Evolutionary conservation across 2,113 vertebrate genomes (phyloP), one percentile per base, ranked within the genome.

Genomic region (Crotalus viridis): DNA sequence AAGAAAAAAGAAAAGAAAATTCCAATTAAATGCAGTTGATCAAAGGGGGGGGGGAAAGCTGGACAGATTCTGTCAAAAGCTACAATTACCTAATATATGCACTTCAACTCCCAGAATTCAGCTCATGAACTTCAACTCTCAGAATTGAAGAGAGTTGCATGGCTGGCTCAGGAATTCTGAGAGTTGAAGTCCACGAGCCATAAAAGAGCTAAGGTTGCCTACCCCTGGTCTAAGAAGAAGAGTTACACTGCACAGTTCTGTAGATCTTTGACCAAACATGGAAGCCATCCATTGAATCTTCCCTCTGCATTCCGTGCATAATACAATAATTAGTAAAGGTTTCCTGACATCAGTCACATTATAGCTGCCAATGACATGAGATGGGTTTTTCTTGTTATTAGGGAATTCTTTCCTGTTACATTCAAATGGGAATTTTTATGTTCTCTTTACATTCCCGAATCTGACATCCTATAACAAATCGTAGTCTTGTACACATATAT

Each of bases 21-120:
- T 0, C 88, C 89, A 95, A 96, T 93, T 54, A 88, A 90, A 89
- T 59, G 59, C 46, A 64, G 46, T 46, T 57, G 28, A 74, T 3
- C n/a, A n/a, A 69, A 21, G 57, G 26, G n/a, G 69, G n/a, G 5
- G 0, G 0, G 2, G 2, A 22, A 81, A 17, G 48, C 57, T 64
- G 46, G 17, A 48, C 3, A 86, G 5, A 8, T 10, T 24, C 19
- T n/a, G 24, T n/a, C 28, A 21, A 92, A 88, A 39, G 56, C 19
- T 51, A 22, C 12, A 61, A 3, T 7, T 33, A 10, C n/a, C 19
- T 17, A 24, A 48, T 48, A 46, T 46, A 4, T 48, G 46, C 5
- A 48, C 46, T 48, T 48, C 46, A 48, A 48, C 46, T 6, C 46
- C 5, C 46, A 48, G 46, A 48, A 48, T 48, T 48, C 46, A 43